Base-by-base conservation (phyloP, 2,797 vertebrate species). In the Cichlasoma orientale region DNA sequence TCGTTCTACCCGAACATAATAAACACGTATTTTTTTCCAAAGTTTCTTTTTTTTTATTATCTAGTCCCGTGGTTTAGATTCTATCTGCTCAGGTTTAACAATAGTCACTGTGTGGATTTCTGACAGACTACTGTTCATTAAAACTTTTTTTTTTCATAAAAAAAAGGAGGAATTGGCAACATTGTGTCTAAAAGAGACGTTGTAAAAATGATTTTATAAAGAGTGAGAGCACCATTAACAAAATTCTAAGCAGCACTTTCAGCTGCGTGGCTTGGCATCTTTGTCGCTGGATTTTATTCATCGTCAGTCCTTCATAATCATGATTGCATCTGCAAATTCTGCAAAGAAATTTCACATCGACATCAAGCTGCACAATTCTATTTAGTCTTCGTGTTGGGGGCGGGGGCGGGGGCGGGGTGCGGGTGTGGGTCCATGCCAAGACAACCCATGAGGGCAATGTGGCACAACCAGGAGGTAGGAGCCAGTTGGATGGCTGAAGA, bases 401-500 rank as follows among this genome's bases (percentile, higher is more conserved):
- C 14, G 44, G 16, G 33, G 18, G 33, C 1, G 52, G 55, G 59
- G 70, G 58, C 38, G 33, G n/a, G 68, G 14, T 29, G 10, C 36
- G 44, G 41, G 55, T 14, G 63, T 9, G 73, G 81, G 84, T 80
- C 70, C 31, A 6, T 88, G 91, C 93, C 92, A 93, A 92, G 87
- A 82, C 50, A 82, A 84, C 83, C 89, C 89, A 86, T 77, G 79
- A 86, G 89, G 90, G 88, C 83, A 90, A 91, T 86, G 85, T 86
- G 88, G 89, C 84, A 90, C 78, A 78, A 84, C 85, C 89, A 79
- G 87, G 83, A 88, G 92, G 89, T 90, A 83, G 88, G 86, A 92
- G 93, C 88, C 89, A 88, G 92, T 93, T 88, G 88, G 88, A 89
- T 78, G 89, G 91, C 89, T 93, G 88, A 84, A 91, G 88, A 80